A percentile compares a stretch with the other conserved stretches of the same genome.
phyloP scores from a whole-genome alignment of 2,888 invertebrate species.

The Eubasilissa splendida region DNA sequence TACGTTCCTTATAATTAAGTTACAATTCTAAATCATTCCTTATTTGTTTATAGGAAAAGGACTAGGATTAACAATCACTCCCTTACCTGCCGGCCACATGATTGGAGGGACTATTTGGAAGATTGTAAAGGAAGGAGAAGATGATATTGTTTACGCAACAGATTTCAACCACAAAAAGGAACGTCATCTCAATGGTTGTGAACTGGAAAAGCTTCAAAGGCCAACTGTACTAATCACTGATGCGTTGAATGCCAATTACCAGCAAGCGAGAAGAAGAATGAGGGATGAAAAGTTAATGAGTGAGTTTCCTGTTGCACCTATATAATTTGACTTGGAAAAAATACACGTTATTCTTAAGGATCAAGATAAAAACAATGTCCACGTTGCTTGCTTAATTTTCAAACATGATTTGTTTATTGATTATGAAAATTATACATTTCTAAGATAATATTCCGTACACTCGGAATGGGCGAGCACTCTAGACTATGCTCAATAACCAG shows the following conservation, averaged over 20 bases:
- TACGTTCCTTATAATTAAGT: no score
- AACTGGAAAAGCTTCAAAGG: slow-evolving; percentile 89
- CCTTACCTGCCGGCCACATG: slow-evolving; percentile 97
- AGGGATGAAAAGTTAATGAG: slow-evolving; percentile 98
- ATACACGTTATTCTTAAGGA: no score
- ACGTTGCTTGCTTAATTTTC: no score
- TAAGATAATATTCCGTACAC: no score
- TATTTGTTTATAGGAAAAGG: slow-evolving; percentile 82
- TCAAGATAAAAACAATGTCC: no score
- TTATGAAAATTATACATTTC: no score
- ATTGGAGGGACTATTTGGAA: slow-evolving; percentile 99
- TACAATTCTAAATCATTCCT: not conserved
- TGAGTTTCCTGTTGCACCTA: slow-evolving; percentile 64
- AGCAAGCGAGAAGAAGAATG: slow-evolving; percentile 89
- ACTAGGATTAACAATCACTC: slow-evolving; percentile 94
- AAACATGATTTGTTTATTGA: no score
- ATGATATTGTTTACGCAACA: slow-evolving; percentile 97
- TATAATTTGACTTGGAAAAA: no score
- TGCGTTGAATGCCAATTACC: slow-evolving; percentile 95
- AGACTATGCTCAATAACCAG: no score
- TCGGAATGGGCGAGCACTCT: no score
- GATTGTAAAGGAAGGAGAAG: slow-evolving; percentile 97
- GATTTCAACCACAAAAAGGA: slow-evolving; percentile 99
- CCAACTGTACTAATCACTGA: slow-evolving; percentile 97
- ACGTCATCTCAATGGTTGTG: slow-evolving; percentile 96